Evolutionary conservation across 2,888 invertebrate species (phyloP).

Genomic region (Aphrophora alni): DNA sequence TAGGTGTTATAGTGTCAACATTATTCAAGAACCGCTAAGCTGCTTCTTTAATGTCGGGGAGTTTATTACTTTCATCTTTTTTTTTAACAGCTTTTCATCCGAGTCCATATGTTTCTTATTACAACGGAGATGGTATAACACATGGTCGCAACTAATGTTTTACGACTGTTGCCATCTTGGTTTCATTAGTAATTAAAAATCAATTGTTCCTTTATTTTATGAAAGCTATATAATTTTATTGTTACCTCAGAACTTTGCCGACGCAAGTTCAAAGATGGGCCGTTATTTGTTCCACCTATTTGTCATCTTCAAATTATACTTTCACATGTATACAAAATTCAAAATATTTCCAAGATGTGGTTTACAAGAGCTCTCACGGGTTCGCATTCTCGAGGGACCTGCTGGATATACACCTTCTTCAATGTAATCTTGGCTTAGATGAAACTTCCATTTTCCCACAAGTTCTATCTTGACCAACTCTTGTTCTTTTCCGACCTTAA

Average conservation of each 20-base stretch:
- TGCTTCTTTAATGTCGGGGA: background rate
- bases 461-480: no score
- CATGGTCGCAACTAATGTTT: background rate
- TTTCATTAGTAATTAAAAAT: slow-evolving; percentile 1
- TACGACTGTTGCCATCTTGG: background rate
- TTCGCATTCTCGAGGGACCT: no score
- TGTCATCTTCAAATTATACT: no score
- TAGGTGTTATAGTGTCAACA: slow-evolving; percentile 9
- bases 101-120: background rate
- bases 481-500: no score
- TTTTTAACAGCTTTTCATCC: background rate
- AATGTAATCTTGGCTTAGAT: no score
- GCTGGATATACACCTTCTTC: no score
- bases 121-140: background rate
- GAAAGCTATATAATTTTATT: background rate
- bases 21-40: background rate
- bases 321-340: no score
- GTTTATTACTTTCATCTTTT: background rate
- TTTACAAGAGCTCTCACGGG: no score
- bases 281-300: background rate
- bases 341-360: no score
- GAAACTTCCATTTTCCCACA: no score
- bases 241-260: background rate
- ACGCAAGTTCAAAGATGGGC: background rate
- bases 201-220: background rate